Conservation (phyloP, 2,888 invertebrate genomes). For the Cataglyphis cursor region DNA sequence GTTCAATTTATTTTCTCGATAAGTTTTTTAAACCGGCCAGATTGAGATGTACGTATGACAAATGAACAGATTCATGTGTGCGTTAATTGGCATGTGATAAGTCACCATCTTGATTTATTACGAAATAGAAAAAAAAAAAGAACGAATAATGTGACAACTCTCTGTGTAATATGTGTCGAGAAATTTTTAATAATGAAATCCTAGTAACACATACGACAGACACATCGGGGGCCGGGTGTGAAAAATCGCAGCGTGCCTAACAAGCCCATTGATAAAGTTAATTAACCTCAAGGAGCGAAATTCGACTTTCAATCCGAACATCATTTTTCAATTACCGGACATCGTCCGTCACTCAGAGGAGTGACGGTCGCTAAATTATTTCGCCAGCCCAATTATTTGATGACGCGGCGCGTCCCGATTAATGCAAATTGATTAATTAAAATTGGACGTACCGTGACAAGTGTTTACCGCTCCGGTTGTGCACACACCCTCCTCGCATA, state of each 20-base stretch:
- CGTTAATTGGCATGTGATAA: constrained; percentile 23
- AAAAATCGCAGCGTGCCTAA: constrained; percentile 52
- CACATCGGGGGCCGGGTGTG: constrained; percentile 38
- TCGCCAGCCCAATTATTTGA: constrained; percentile 54
- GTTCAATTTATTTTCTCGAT: not conserved
- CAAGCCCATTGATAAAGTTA: constrained; percentile 54
- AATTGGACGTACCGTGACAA: constrained; percentile 49
- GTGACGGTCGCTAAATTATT: constrained; percentile 55
- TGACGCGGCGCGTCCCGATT: constrained; percentile 46
- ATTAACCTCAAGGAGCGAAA: constrained; percentile 37
- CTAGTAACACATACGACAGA: constrained; percentile 12
- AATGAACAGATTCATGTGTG: constrained; percentile 7
- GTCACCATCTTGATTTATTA: not conserved
- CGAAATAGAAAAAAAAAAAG: not conserved
- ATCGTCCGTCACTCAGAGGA: constrained; percentile 42
- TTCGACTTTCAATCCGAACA: constrained; percentile 43
- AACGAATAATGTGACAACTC: not conserved
- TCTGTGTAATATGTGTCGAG: not conserved
- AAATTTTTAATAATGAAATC: constrained; percentile 30
- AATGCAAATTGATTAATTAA: constrained; percentile 61
- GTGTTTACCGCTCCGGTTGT: constrained; percentile 47
- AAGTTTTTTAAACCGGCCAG: not conserved
- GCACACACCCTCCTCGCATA: constrained; percentile 17
- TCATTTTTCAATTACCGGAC: constrained; percentile 53
- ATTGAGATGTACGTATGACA: not conserved